Percentiles rank a stretch among this genome's conserved stretches.
Conservation (phyloP, 1,140 invertebrate genomes). For the Hyles vespertilio region DNA sequence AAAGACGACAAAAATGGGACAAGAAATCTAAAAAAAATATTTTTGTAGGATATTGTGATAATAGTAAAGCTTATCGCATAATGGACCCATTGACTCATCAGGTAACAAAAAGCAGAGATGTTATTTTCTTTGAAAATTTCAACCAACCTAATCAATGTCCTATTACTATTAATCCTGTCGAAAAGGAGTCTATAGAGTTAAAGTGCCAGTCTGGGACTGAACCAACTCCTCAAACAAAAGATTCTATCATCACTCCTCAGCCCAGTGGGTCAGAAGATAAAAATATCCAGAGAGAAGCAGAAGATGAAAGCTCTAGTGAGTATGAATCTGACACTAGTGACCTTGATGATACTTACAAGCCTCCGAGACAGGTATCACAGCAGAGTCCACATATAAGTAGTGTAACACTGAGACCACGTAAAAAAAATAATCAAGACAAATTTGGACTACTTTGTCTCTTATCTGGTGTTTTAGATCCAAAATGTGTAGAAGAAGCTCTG, state of each 20-base stretch:
- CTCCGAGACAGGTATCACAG: no score
- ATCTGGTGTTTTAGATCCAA: conserved; percentile 18
- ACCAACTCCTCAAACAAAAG: no score
- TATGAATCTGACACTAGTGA: no score
- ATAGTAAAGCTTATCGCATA: conserved; percentile 40
- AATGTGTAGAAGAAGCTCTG: conserved; percentile 41
- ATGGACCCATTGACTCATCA: conserved; percentile 23
- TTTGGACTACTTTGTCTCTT: conserved; percentile 1
- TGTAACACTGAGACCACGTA: conserved; percentile 6
- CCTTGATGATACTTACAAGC: no score
- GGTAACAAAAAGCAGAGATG: no score
- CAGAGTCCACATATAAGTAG: background rate
- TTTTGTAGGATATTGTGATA: conserved; percentile 45
- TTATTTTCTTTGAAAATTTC: conserved; percentile 1
- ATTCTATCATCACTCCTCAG: no score
- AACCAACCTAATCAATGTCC: background rate
- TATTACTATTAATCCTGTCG: background rate
- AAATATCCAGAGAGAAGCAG: no score
- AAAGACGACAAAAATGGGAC: conserved; percentile 54
- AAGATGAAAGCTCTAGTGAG: no score
- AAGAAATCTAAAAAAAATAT: conserved; percentile 42
- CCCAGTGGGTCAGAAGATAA: no score
- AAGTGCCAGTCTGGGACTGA: background rate
- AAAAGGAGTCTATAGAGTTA: conserved; percentile 22
- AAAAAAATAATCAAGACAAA: conserved; percentile 8